These are phyloP conservation scores for Corbicula japonica DNA, from an alignment of 2,888 invertebrate species.

Conservation along the genomic window DNA sequence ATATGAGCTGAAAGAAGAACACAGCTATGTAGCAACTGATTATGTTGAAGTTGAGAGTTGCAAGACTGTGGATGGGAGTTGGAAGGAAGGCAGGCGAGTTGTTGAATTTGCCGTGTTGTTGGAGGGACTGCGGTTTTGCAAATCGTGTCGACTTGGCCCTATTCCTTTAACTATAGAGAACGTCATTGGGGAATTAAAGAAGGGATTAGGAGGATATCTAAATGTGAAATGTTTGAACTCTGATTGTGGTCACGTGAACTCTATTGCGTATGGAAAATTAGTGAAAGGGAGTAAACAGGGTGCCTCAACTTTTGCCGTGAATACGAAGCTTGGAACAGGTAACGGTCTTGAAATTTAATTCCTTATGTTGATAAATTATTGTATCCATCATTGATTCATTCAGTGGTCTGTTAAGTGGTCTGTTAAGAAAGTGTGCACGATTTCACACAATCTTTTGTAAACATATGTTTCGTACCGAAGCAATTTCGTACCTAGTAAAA, in stretches of 20 bases:
- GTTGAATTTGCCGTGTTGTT: conserved; percentile 16
- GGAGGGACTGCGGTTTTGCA: background rate
- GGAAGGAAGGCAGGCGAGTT: conserved; percentile 6
- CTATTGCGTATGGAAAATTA: background rate
- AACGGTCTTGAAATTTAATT: conserved; percentile 13
- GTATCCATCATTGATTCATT: conserved; percentile 1
- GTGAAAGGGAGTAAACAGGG: background rate
- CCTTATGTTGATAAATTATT: conserved; percentile 13
- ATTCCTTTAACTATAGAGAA: conserved; percentile 11
- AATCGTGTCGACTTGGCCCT: conserved; percentile 11
- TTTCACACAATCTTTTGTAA: conserved; percentile 11
- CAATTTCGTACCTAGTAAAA: background rate
- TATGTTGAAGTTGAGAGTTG: conserved; percentile 21
- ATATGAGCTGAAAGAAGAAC: conserved; percentile 15
- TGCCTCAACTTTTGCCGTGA: conserved; percentile 7
- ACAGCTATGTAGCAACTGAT: conserved; percentile 1
- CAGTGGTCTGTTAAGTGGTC: conserved; percentile 1
- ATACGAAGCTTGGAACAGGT: conserved; percentile 21
- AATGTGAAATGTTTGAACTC: conserved; percentile 3
- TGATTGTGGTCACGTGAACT: conserved; percentile 12
- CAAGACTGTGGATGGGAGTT: background rate
- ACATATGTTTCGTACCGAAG: background rate
- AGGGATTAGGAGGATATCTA: conserved; percentile 21
- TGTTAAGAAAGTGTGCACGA: conserved; percentile 10
- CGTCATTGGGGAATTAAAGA: conserved; percentile 16